Conservation (phyloP, 2,888 invertebrate genomes). For the Tetragonisca angustula region DNA sequence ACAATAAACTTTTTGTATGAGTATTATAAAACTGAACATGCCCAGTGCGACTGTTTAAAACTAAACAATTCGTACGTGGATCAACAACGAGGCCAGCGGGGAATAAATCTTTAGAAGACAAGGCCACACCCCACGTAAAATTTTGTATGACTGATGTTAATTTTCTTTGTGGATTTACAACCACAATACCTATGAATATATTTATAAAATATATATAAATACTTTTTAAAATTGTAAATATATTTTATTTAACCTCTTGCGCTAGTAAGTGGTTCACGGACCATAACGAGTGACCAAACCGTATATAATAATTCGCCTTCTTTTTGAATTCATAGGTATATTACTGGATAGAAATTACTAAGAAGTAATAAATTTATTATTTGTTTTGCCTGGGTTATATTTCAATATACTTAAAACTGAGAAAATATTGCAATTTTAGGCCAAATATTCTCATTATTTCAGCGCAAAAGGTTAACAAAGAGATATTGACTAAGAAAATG, state of each 20-base stretch:
- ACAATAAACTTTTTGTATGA: constrained; percentile 87
- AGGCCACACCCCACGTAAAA: constrained; percentile 86
- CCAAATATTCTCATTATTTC: too few species aligned
- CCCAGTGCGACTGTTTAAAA: constrained; percentile 90
- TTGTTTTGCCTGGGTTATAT: too few species aligned
- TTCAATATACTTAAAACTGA: too few species aligned
- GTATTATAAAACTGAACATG: constrained; percentile 91
- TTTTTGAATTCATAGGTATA: too few species aligned
- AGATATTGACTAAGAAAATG: constrained; percentile 6
- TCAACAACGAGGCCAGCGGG: constrained; percentile 87
- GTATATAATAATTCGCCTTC: too few species aligned
- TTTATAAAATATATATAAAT: neutral
- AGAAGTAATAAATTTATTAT: too few species aligned
- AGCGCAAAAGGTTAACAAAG: neutral
- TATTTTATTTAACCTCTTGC: neutral
- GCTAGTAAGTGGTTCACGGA: too few species aligned
- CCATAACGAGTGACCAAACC: too few species aligned
- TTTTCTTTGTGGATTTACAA: constrained; percentile 85
- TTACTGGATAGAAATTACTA: too few species aligned
- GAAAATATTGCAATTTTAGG: too few species aligned
- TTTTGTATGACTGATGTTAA: constrained; percentile 88
- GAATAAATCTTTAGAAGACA: constrained; percentile 84
- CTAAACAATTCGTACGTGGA: constrained; percentile 87
- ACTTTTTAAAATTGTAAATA: constrained; percentile 76
- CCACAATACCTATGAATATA: constrained; percentile 83